Base-by-base conservation (phyloP, 2,888 invertebrate species). In the Oscheius onirici region DNA sequence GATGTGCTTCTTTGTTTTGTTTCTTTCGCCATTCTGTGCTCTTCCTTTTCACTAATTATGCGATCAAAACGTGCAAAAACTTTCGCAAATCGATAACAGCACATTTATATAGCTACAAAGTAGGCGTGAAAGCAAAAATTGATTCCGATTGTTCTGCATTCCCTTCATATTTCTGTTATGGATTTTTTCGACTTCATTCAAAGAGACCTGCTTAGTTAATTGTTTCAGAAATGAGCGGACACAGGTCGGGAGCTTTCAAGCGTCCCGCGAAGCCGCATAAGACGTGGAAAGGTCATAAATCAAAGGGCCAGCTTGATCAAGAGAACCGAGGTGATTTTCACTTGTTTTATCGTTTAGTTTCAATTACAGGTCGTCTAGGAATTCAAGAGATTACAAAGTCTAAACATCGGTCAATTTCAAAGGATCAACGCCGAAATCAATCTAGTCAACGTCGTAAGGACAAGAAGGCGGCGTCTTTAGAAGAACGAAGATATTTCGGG, bases 221-320 rank as follows among this genome's bases (percentile, higher is more conserved):
- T 13, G 60, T 22, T 58, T 55, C 43, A 52, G 22, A 65, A 44
- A 76, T 72, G 75, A 80, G 74, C 28, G 81, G 79, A 15, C 97
- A 97, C 90, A 91, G 95, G 69, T 91, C 95, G 41, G 95, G 97
- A 49, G 91, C 91, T 60, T 91, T 95, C 54, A 97, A 97, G 88
- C 96, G 97, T 89, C 91, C 92, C 75, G 97, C 97, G 88, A 99
- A 99, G 89, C 84, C 91, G 52, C 97, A 97, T 88, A 97, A 97
- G 90, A 93, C 93, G 77, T 94, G 94, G 77, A 79, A 79, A 3
- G 91, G 93, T 77, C 96, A 97, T 89, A 92, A 93, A 40, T 95
- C 94, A 22, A 97, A 97, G 90, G 93, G 95, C 11, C 92, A 93
- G 24, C 91, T 87, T 26, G 74, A 72, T 8, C 46, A 74, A 43